A percentile compares a stretch with the other conserved stretches of the same genome.
Evolutionary conservation across 2,888 invertebrate species (phyloP).

Genomic region (Willowsia nigromaculata): DNA sequence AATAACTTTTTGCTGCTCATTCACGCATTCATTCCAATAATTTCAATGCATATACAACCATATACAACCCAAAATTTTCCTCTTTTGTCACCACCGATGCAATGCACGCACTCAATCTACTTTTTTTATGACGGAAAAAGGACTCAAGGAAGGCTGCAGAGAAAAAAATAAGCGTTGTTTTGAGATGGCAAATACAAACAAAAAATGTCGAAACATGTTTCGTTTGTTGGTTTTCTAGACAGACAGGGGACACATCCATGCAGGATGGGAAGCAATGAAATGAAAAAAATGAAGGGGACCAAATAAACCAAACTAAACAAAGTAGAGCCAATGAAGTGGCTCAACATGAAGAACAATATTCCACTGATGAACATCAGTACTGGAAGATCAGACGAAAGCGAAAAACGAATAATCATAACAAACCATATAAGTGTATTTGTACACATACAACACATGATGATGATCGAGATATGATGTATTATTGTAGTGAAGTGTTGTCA

Average conservation of each 20-base stretch:
- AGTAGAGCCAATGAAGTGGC: slow-evolving; percentile 19
- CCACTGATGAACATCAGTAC: not conserved
- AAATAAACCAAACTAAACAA: not conserved
- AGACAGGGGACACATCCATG: slow-evolving; percentile 3
- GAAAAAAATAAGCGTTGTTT: not conserved
- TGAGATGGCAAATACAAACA: not conserved
- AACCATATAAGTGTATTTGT: slow-evolving; percentile 54
- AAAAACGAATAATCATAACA: slow-evolving; percentile 50
- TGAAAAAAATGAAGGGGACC: slow-evolving; percentile 15
- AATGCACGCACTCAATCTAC: not conserved
- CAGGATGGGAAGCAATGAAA: not conserved
- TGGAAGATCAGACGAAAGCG: not conserved
- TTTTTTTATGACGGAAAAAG: not conserved
- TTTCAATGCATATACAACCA: not conserved
- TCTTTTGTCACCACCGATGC: slow-evolving; percentile 1
- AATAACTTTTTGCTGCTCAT: slow-evolving; percentile 20
- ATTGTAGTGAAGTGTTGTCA: slow-evolving; percentile 22
- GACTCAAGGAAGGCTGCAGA: not conserved
- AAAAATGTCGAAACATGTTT: not conserved
- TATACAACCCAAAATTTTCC: not conserved
- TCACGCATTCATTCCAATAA: slow-evolving; percentile 28
- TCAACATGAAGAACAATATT: slow-evolving; percentile 28
- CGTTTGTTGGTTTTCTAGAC: slow-evolving; percentile 15
- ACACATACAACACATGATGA: slow-evolving; percentile 29
- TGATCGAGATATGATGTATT: slow-evolving; percentile 37